phyloP scores from a whole-genome alignment of 2,113 vertebrate genomes.

The Glaucomys volans region DNA sequence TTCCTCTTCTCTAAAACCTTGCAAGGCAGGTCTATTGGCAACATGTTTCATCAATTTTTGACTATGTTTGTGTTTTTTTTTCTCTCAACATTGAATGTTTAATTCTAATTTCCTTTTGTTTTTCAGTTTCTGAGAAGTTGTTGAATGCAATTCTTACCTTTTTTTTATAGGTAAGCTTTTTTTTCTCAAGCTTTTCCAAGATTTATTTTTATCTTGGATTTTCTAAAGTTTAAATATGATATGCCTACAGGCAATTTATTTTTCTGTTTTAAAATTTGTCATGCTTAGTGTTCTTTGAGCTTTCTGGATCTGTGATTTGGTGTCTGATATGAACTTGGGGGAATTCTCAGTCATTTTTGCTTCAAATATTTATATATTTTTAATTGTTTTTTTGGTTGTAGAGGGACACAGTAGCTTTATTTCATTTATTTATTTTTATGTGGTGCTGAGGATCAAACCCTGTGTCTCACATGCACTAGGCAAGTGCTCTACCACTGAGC shows the following conservation, averaged over 20 bases:
- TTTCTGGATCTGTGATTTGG: background rate
- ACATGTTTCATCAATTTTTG: background rate
- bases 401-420: no score
- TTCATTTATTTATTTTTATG: no score
- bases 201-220: background rate
- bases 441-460: no score
- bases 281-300: background rate
- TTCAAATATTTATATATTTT: background rate
- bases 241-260: no score
- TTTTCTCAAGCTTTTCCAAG: background rate
- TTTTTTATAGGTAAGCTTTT: background rate
- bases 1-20: background rate
- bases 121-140: background rate
- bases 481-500: no score
- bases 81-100: background rate
- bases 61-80: background rate
- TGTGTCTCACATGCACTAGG: no score
- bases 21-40: background rate
- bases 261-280: background rate
- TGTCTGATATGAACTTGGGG: background rate
- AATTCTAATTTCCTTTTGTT: background rate
- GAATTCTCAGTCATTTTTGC: background rate
- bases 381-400: no score
- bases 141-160: background rate
- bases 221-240: background rate